Percentiles rank a stretch among this genome's conserved stretches.
These are phyloP conservation scores for Operophtera brumata DNA, from an alignment of 2,888 invertebrate genomes.

Conservation along the genomic window DNA sequence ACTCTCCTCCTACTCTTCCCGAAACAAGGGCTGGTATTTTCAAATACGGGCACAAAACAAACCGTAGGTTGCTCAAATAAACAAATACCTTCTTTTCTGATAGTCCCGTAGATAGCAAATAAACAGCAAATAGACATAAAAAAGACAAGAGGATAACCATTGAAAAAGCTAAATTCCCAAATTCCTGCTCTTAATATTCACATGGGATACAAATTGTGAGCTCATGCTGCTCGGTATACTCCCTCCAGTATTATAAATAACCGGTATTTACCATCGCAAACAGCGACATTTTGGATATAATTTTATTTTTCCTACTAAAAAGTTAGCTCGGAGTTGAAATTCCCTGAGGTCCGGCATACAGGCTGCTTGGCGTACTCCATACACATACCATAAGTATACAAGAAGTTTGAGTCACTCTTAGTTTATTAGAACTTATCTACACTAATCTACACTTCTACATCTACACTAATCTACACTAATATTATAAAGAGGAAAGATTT, in stretches of 20 bases:
- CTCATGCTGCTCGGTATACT: slow-evolving; percentile 52
- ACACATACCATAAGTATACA: too few relatives aligned
- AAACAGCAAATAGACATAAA: slow-evolving; percentile 31
- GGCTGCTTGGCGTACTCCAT: too few relatives aligned
- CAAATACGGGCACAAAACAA: too few relatives aligned
- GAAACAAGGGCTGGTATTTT: too few relatives aligned
- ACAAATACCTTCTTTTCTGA: too few relatives aligned
- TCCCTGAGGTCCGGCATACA: slow-evolving; percentile 6
- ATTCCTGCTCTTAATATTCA: slow-evolving; percentile 45
- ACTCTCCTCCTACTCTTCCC: too few relatives aligned
- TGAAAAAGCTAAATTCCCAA: slow-evolving; percentile 39
- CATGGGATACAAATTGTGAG: slow-evolving; percentile 59
- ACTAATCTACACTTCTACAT: too few relatives aligned
- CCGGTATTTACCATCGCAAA: slow-evolving; percentile 53
- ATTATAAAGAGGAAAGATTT: too few relatives aligned
- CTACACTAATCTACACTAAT: too few relatives aligned
- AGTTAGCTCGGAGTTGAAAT: slow-evolving; percentile 21
- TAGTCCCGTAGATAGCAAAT: background rate
- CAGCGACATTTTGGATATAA: slow-evolving; percentile 37
- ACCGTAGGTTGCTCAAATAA: too few relatives aligned
- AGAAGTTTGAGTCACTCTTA: too few relatives aligned
- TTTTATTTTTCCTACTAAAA: slow-evolving; percentile 31
- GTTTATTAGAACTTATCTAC: too few relatives aligned
- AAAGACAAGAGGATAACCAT: slow-evolving; percentile 35
- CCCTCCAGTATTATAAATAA: slow-evolving; percentile 66